Evolutionary conservation across 2,888 invertebrate species (phyloP).

Genomic region (Silvanus unidentatus): DNA sequence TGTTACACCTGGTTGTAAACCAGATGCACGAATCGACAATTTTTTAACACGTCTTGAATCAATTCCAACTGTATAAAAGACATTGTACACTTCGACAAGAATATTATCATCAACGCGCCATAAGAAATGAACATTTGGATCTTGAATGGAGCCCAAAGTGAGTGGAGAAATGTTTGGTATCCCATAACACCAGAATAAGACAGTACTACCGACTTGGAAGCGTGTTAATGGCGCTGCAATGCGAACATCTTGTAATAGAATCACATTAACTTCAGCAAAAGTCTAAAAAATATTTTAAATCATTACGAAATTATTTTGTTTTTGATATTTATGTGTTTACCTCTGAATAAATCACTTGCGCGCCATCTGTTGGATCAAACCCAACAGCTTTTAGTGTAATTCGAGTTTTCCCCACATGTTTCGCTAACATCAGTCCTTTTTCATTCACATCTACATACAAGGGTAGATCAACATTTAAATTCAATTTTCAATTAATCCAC

Average conservation of each 20-base stretch:
- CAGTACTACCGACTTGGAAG: slow-evolving; percentile 62
- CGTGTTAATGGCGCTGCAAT: slow-evolving; percentile 63
- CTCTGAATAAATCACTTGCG: slow-evolving; percentile 47
- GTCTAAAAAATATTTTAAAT: slow-evolving; percentile 33
- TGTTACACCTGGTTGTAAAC: slow-evolving; percentile 60
- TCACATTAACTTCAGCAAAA: slow-evolving; percentile 55
- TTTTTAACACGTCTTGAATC: neutral
- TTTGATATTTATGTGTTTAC: slow-evolving; percentile 21
- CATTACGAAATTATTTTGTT: neutral
- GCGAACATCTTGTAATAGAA: slow-evolving; percentile 57
- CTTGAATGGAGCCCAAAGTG: slow-evolving; percentile 60
- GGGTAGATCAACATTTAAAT: neutral
- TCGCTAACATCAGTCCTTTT: slow-evolving; percentile 58
- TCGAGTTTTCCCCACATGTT: slow-evolving; percentile 55
- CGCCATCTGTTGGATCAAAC: slow-evolving; percentile 55
- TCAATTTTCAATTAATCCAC: no score
- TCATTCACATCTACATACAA: slow-evolving; percentile 30
- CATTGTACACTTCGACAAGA: slow-evolving; percentile 53
- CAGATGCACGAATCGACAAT: slow-evolving; percentile 55
- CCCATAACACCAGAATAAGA: slow-evolving; percentile 59
- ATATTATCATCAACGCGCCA: slow-evolving; percentile 63
- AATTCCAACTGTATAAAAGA: slow-evolving; percentile 50
- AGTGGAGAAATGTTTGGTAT: slow-evolving; percentile 64
- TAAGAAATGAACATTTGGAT: slow-evolving; percentile 56
- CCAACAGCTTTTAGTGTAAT: slow-evolving; percentile 62